These are phyloP conservation scores for Telmatherina bonti DNA, from an alignment of 2,797 vertebrate genomes.

Conservation along the genomic window DNA sequence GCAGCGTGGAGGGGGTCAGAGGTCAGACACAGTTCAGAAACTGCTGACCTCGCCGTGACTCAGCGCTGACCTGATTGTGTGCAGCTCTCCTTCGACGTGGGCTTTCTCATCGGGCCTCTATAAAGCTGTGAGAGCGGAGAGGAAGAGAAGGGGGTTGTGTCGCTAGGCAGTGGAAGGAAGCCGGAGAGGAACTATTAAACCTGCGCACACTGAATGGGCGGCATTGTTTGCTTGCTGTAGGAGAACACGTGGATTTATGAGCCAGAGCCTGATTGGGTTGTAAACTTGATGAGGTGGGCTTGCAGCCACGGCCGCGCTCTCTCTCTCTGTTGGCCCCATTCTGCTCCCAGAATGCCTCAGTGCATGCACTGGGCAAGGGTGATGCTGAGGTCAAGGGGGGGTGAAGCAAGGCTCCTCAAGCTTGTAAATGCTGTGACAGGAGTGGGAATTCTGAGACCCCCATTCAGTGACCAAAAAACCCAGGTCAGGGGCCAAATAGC, in stretches of 20 bases:
- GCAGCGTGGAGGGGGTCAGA: slow-evolving; percentile 78
- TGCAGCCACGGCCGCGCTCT: slow-evolving; percentile 69
- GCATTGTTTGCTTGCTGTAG: slow-evolving; percentile 87
- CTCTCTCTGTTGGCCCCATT: slow-evolving; percentile 73
- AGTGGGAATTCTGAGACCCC: slow-evolving; percentile 88
- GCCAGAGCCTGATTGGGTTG: slow-evolving; percentile 87
- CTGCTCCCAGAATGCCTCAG: slow-evolving; percentile 78
- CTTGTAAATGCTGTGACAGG: slow-evolving; percentile 88
- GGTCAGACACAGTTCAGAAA: slow-evolving; percentile 91
- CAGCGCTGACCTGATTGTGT: slow-evolving; percentile 72
- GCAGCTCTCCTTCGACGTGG: slow-evolving; percentile 54
- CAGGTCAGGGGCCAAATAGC: slow-evolving; percentile 89
- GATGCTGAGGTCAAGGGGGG: slow-evolving; percentile 74
- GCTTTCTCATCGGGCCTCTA: slow-evolving; percentile 69
- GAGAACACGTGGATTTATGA: slow-evolving; percentile 91
- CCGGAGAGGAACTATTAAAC: slow-evolving; percentile 82
- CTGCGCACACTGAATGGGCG: slow-evolving; percentile 81
- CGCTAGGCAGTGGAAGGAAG: slow-evolving; percentile 83
- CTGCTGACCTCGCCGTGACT: slow-evolving; percentile 83
- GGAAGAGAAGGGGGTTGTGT: slow-evolving; percentile 55
- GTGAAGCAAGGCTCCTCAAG: slow-evolving; percentile 77
- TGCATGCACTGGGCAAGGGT: slow-evolving; percentile 80
- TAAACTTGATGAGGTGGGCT: slow-evolving; percentile 87
- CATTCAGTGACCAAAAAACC: slow-evolving; percentile 82
- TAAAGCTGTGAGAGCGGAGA: slow-evolving; percentile 81